Conservation (phyloP, 2,113 vertebrate genomes). For the Leptocoma aspasia region DNA sequence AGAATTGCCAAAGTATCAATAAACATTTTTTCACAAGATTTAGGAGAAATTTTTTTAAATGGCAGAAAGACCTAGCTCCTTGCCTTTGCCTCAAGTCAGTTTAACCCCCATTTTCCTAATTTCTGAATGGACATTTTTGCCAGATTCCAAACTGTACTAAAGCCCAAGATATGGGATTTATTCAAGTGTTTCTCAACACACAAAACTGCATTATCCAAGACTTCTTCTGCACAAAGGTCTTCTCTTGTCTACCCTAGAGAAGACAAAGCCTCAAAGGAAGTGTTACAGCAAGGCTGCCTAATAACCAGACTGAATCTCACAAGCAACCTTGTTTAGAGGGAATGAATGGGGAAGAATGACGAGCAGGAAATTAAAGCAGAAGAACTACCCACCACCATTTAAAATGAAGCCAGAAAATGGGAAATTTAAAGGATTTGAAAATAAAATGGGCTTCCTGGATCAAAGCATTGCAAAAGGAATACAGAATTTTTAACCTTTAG, state of each 20-base stretch:
- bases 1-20: neutral
- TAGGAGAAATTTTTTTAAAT: neutral
- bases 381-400: neutral
- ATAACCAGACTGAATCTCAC: neutral
- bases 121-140: neutral
- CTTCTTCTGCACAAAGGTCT: neutral
- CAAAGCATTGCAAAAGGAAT: slow-evolving; percentile 16
- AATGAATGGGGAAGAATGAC: neutral
- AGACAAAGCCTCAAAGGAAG: neutral
- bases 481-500: slow-evolving; percentile 40
- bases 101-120: neutral
- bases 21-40: neutral
- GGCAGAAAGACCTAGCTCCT: neutral
- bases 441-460: slow-evolving; percentile 26
- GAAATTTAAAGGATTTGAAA: slow-evolving; percentile 49
- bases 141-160: neutral
- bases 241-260: neutral
- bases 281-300: neutral
- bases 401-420: slow-evolving; percentile 19
- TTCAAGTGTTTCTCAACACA: neutral
- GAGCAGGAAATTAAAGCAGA: slow-evolving; percentile 37
- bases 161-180: neutral
- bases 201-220: neutral
- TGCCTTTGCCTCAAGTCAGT: neutral
- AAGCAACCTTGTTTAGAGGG: neutral